These are phyloP conservation scores for Nasonia giraulti DNA, from an alignment of 1,140 invertebrate genomes.

Conservation along the genomic window DNA sequence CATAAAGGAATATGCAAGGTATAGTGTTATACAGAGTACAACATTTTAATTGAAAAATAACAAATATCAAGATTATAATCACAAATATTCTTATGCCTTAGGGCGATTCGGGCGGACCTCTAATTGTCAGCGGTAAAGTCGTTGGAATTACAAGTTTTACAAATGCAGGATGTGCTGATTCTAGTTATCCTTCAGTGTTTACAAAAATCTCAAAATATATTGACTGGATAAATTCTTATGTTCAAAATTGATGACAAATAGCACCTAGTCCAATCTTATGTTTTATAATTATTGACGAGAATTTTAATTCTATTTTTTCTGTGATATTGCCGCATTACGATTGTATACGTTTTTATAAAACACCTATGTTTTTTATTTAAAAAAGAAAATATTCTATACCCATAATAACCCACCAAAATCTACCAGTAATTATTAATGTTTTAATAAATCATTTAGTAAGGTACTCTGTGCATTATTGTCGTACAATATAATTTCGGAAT, in stretches of 20 bases:
- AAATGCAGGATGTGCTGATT: slow-evolving; percentile 65
- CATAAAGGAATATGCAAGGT: slow-evolving; percentile 36
- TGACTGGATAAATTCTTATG: slow-evolving; percentile 50
- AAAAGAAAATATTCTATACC: no score
- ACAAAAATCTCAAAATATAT: slow-evolving; percentile 59
- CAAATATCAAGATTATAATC: slow-evolving; percentile 10
- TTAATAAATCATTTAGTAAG: no score
- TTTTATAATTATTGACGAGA: neutral
- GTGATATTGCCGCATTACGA: no score
- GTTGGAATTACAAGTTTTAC: slow-evolving; percentile 70
- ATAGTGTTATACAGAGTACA: neutral
- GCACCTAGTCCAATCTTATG: no score
- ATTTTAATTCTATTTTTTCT: neutral
- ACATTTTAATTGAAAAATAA: neutral
- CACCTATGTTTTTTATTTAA: no score
- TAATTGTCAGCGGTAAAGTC: slow-evolving; percentile 66
- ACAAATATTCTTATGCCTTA: slow-evolving; percentile 47
- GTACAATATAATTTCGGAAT: no score
- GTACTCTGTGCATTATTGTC: no score
- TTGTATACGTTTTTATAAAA: no score
- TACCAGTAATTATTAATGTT: no score
- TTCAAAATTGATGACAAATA: neutral
- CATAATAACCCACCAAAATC: no score
- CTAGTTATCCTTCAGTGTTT: slow-evolving; percentile 63
- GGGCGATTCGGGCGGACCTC: slow-evolving; percentile 75